These are phyloP conservation scores for Archips xylosteana DNA, from an alignment of 2,888 invertebrate species.

Conservation along the genomic window DNA sequence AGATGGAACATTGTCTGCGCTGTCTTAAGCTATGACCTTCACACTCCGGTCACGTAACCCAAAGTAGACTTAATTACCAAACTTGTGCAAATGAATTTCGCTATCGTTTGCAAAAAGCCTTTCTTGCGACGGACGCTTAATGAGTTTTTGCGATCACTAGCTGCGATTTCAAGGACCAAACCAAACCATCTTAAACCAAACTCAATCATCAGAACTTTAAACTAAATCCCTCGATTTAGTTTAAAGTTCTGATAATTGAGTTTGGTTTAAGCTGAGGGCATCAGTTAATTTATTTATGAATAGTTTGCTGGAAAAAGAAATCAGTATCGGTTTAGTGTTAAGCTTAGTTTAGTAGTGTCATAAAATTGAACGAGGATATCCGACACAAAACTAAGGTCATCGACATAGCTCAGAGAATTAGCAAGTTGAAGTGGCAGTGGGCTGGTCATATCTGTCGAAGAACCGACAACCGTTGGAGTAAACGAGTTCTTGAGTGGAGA, in stretches of 20 bases:
- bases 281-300: too few species aligned
- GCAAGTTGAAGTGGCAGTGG: too few species aligned
- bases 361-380: too few species aligned
- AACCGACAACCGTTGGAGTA: too few species aligned
- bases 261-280: background rate
- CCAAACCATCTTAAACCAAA: background rate
- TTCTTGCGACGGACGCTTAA: slow-evolving; percentile 13
- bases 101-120: slow-evolving; percentile 20
- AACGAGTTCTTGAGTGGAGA: too few species aligned
- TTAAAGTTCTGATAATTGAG: background rate
- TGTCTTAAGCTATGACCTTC: slow-evolving; percentile 14
- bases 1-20: background rate
- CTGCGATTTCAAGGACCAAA: slow-evolving; percentile 5
- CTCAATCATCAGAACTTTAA: background rate
- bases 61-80: slow-evolving; percentile 38
- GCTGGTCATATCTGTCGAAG: too few species aligned
- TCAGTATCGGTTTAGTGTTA: too few species aligned
- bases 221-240: slow-evolving; percentile 1
- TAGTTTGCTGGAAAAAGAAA: too few species aligned
- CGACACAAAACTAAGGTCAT: too few species aligned
- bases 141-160: slow-evolving; percentile 12
- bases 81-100: slow-evolving; percentile 38
- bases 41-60: slow-evolving; percentile 26
- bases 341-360: too few species aligned
- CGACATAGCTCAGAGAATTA: too few species aligned